phyloP scores from a whole-genome alignment of 2,113 vertebrate genomes.

The Holacanthus passer region DNA sequence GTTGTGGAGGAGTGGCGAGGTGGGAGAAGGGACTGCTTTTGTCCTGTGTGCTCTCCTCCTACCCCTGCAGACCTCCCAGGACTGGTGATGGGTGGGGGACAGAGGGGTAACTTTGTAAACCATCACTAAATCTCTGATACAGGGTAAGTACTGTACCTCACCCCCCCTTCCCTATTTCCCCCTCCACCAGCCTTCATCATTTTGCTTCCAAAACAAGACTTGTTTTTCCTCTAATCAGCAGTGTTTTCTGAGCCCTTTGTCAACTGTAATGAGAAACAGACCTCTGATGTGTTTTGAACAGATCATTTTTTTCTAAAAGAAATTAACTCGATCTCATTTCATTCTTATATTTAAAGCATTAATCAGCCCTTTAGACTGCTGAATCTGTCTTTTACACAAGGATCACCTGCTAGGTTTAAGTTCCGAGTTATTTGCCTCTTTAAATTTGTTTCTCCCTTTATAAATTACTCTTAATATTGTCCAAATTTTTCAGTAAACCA shows the following conservation, averaged over 20 bases:
- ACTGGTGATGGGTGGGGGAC: constrained; percentile 66
- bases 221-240: constrained; percentile 66
- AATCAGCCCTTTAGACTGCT: not conserved
- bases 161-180: constrained; percentile 27
- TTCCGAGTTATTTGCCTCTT: not conserved
- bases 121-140: constrained; percentile 67
- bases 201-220: constrained; percentile 60
- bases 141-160: constrained; percentile 77
- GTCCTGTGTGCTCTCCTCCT: constrained; percentile 69
- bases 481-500: constrained; percentile 2
- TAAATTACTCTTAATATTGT: not conserved
- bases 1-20: constrained; percentile 70
- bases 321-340: not conserved
- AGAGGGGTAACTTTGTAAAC: constrained; percentile 65
- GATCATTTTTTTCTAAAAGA: not conserved
- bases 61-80: constrained; percentile 78
- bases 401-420: not conserved
- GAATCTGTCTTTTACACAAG: not conserved
- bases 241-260: constrained; percentile 82
- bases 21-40: constrained; percentile 64
- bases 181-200: constrained; percentile 41
- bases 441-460: not conserved
- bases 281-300: constrained; percentile 51
- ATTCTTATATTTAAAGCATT: not conserved
- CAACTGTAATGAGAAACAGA: constrained; percentile 98